Base-by-base conservation (phyloP, 2,888 invertebrate species). In the Ennomos quercinarius region DNA sequence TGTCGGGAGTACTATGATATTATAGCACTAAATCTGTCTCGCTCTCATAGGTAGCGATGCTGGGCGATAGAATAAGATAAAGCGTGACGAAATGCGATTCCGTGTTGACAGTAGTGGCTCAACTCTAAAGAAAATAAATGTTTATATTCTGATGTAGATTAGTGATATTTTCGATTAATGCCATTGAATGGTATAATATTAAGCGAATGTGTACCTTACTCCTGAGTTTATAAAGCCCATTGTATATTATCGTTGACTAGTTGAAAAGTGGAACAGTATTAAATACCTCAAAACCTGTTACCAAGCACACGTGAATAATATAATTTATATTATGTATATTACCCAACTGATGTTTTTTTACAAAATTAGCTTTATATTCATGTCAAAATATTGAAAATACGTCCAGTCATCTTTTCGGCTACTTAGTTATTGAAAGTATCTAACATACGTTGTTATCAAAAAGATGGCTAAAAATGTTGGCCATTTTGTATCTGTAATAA, bases 261-360 rank as follows among this genome's bases (percentile, higher is more conserved):
- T 73, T 72, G 63, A 69, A 68, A 68, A 79, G 80, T 82, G 83
- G 84, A 80, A 82, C 83, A 82, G 81, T 81, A 77, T 78, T 76
- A 67, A 77, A 81, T 86, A 87, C 87, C 87, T 87, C 87, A 80
- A 61, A 58, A 71, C 63, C 78, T 80, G 87, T 87, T 87, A 87
- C 87, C 87, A 85, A 68, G 66, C 64, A 57, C 64, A 59, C 60
- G 39, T 37, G 42, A 12, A 56, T 62, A 59, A 60, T 60, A 8
- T 10, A 39, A 60, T n/a, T 50, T 50, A 42, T 51, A 41, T 45
- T 27, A 9, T 35, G 9, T 27, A 27, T 6, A 27, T 27, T 27
- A 17, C 1, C 4, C 17, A 17, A 17, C 17, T 17, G 17, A 17
- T 17, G 4, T 17, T 17, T 17, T 17, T 17, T 17, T 17, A 17